Base-by-base conservation (phyloP, 2,113 vertebrate genomes). In the Apodemus speciosus region DNA sequence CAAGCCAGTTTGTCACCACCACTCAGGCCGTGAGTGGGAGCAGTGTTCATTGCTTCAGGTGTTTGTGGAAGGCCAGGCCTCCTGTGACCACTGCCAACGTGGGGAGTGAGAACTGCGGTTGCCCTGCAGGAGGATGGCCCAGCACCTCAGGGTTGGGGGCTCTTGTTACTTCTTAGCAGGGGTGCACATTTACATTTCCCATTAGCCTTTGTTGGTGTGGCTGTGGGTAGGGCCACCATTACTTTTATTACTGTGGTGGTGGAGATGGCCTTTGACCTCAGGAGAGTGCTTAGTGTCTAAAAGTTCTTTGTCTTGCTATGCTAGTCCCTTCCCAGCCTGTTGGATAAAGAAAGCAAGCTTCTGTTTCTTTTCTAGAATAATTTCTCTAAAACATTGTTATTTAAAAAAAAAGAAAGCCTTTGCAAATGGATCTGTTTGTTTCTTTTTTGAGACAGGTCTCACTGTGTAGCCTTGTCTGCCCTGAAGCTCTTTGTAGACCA, bases 301-400 rank as follows among this genome's bases (percentile, higher is more conserved):
- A 87, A 90, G 40, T 21, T 18, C 60, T 86, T 32, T 89, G 3
- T 32, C 69, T 92, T 84, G 49, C 4, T 60, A 87, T 9, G 38
- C 43, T 64, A 11, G 66, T 60, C n/a, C 32, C 32, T 75, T 94
- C 51, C 23, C n/a, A 10, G 38, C 79, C 46, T 35, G 83, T 87
- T 92, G 66, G 23, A 43, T 62, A 81, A 23, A 81, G 64, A 90
- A 9, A 72, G 9, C 40, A 93, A n/a, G 21, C 40, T 88, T 84
- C 87, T 72, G 21, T 93, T 89, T 91, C 30, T 85, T 72, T 72
- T 95, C 40, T 84, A 32, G 83, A 83, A 85, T 46, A 75, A 69
- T 23, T 80, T 11, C 88, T 88, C 46, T 93, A 62, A 83, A 95
- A 83, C 27, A 85, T 90, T 86, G 10, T 86, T 94, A 90, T 76